Conservation (phyloP, 2,888 invertebrate genomes). For the Plemyria rubiginata region DNA sequence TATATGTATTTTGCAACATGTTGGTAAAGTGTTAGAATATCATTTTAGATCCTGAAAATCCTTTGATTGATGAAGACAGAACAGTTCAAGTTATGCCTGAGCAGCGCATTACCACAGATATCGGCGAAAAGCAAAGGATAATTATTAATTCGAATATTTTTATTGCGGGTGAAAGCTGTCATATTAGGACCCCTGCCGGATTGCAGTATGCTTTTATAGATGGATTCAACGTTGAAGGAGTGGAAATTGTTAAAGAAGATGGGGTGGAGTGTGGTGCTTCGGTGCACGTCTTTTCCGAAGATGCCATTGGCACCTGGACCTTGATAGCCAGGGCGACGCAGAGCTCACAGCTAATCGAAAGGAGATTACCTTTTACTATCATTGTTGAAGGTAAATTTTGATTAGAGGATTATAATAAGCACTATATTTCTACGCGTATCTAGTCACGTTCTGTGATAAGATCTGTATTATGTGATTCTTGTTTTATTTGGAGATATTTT, state of each 20-base stretch:
- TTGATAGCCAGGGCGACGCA: constrained; percentile 57
- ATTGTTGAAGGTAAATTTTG: constrained; percentile 64
- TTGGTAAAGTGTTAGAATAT: constrained; percentile 6
- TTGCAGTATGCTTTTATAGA: constrained; percentile 51
- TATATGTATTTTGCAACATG: background rate
- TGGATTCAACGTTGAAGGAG: constrained; percentile 50
- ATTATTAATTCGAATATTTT: constrained; percentile 40
- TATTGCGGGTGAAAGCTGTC: constrained; percentile 55
- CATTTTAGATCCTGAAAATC: constrained; percentile 54
- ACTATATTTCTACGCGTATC: constrained; percentile 53
- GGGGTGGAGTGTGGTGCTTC: constrained; percentile 57
- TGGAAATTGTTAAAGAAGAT: constrained; percentile 48
- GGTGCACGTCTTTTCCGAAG: constrained; percentile 51
- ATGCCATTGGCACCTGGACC: constrained; percentile 64
- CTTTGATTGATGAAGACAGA: constrained; percentile 47
- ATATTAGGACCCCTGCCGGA: constrained; percentile 58
- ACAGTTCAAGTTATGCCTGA: constrained; percentile 32
- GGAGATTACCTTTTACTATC: constrained; percentile 61
- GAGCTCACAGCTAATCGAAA: constrained; percentile 52
- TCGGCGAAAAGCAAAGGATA: constrained; percentile 47
- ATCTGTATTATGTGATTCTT: constrained; percentile 41
- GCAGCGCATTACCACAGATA: constrained; percentile 35
- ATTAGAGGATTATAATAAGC: constrained; percentile 46
- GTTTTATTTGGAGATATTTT: constrained; percentile 24
- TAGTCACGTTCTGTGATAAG: constrained; percentile 68